A percentile compares a stretch with the other conserved stretches of the same genome.
Conservation (phyloP, 2,113 vertebrate species). For the Bubo blakistoni region DNA sequence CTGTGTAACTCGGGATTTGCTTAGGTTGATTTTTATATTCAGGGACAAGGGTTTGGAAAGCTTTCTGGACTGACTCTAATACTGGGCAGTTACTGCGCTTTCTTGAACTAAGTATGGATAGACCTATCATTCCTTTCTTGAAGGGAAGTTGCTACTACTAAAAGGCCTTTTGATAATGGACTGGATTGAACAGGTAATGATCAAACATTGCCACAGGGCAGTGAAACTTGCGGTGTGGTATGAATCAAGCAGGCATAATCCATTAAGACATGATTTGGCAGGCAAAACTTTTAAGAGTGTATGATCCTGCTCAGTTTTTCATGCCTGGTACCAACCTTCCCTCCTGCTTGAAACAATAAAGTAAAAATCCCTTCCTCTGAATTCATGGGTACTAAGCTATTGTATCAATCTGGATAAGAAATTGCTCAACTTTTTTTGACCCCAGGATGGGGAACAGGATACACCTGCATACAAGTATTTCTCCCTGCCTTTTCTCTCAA, state of each 20-base stretch:
- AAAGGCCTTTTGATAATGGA: background rate
- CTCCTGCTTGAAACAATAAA: background rate
- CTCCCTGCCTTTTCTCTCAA: background rate
- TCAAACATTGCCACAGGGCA: background rate
- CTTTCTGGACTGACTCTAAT: background rate
- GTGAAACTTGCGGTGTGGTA: background rate
- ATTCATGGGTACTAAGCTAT: background rate
- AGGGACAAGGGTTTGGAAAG: background rate
- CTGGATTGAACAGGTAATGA: background rate
- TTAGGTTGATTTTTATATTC: background rate
- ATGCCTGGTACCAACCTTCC: background rate
- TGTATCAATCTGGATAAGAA: background rate
- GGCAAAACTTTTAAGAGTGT: background rate
- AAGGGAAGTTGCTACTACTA: background rate
- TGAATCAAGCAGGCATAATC: background rate
- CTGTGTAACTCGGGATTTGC: background rate
- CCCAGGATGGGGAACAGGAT: background rate
- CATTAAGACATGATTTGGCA: background rate
- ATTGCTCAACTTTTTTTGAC: background rate
- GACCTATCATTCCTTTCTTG: background rate
- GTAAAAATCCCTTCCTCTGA: background rate
- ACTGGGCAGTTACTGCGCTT: background rate
- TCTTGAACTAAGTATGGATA: background rate
- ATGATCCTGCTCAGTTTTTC: background rate
- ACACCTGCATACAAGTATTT: background rate